A percentile compares a stretch with the other conserved stretches of the same genome.
Evolutionary conservation across 1,140 invertebrate species (phyloP).

Genomic region (Drosophila punjabiensis): DNA sequence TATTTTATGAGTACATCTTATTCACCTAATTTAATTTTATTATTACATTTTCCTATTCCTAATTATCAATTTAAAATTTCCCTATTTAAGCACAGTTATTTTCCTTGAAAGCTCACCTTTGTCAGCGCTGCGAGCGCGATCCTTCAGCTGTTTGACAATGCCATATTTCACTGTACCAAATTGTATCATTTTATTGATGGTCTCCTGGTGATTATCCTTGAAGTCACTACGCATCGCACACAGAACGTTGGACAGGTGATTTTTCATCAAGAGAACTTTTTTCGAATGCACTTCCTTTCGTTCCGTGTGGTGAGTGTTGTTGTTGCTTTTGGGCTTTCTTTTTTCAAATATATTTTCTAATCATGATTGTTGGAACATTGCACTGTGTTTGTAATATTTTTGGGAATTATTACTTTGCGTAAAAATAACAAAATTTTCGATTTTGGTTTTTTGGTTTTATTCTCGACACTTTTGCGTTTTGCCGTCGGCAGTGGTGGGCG

Average conservation of each 20-base stretch:
- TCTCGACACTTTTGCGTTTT: constrained; percentile 44
- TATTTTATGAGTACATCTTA: too few relatives aligned
- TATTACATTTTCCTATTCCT: neutral
- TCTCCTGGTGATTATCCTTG: constrained; percentile 85
- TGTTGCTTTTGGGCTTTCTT: constrained; percentile 17
- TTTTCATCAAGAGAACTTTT: constrained; percentile 79
- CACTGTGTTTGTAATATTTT: constrained; percentile 36
- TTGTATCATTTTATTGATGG: constrained; percentile 87
- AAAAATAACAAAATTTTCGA: constrained; percentile 25
- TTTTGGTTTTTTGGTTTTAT: constrained; percentile 7
- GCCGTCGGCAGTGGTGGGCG: constrained; percentile 30
- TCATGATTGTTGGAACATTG: constrained; percentile 36
- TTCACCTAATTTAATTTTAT: too few relatives aligned
- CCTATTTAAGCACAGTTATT: neutral
- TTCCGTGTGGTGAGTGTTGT: constrained; percentile 8
- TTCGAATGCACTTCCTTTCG: constrained; percentile 21
- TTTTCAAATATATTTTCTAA: constrained; percentile 13
- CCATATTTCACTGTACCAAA: constrained; percentile 88
- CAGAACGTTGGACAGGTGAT: constrained; percentile 80
- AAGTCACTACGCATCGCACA: constrained; percentile 85
- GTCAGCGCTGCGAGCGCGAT: constrained; percentile 82
- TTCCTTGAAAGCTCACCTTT: constrained; percentile 65
- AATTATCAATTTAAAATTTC: neutral
- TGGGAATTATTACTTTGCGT: neutral
- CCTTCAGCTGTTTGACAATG: constrained; percentile 86